These are phyloP conservation scores for Brachionus rubens DNA, from an alignment of 1,140 invertebrate species.

Conservation along the genomic window DNA sequence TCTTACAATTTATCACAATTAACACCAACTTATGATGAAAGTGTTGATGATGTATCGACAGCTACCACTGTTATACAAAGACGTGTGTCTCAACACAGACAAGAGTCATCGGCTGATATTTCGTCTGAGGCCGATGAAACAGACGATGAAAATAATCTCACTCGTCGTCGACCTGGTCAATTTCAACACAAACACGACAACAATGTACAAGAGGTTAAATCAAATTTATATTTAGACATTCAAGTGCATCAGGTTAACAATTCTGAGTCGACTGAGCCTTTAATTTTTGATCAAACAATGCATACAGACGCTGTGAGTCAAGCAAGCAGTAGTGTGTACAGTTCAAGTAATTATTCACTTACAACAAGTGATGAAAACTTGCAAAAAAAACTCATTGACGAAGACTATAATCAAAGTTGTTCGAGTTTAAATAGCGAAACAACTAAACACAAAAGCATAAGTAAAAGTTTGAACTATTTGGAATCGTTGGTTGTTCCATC, in stretches of 20 bases:
- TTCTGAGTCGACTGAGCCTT: conserved; percentile 41
- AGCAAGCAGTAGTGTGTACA: not conserved
- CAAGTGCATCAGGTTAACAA: not conserved
- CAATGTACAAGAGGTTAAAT: not conserved
- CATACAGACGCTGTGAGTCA: not conserved
- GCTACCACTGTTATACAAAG: conserved; percentile 23
- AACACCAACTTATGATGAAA: not conserved
- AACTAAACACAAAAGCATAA: not conserved
- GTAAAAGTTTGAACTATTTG: conserved; percentile 32
- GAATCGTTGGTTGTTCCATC: conserved; percentile 22
- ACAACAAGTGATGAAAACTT: conserved; percentile 26
- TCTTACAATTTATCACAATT: not conserved
- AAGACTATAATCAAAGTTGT: not conserved
- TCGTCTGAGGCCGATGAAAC: conserved; percentile 40
- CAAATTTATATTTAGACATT: not conserved
- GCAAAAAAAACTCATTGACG: not conserved
- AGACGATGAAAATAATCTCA: conserved; percentile 19
- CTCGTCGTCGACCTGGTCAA: not conserved
- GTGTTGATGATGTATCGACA: conserved; percentile 11
- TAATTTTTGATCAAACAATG: not conserved
- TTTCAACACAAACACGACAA: not conserved
- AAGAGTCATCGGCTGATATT: not conserved
- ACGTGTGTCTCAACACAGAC: not conserved
- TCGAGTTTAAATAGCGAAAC: not conserved
- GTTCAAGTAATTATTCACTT: conserved; percentile 3